phyloP scores from a whole-genome alignment of 2,888 invertebrate species.

The Frankliniella fusca region DNA sequence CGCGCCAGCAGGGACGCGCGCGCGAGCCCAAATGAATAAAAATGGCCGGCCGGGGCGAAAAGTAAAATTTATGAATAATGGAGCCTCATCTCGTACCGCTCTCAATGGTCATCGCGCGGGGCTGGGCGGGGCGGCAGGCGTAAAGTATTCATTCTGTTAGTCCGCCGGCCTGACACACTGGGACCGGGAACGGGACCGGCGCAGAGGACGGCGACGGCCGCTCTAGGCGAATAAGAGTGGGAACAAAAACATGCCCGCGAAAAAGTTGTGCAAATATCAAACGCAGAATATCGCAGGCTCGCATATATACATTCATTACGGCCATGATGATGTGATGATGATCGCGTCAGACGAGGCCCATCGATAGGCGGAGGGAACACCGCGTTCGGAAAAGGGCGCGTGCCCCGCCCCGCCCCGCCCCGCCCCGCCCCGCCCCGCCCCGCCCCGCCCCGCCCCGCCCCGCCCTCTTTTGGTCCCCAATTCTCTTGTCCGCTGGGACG shows the following conservation, averaged over 20 bases:
- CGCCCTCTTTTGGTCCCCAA: too few species aligned
- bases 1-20: too few species aligned
- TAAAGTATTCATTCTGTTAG: background rate
- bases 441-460: too few species aligned
- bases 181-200: background rate
- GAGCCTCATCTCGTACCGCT: background rate
- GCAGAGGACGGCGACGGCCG: too few species aligned
- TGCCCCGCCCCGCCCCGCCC: too few species aligned
- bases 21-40: too few species aligned
- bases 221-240: too few species aligned
- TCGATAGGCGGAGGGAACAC: too few species aligned
- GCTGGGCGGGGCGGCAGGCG: background rate
- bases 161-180: background rate
- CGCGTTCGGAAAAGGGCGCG: too few species aligned
- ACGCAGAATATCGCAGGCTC: background rate
- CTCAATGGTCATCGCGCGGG: constrained; percentile 7
- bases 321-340: too few species aligned
- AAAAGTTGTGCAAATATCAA: background rate
- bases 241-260: background rate
- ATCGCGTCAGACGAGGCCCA: too few species aligned
- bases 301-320: background rate
- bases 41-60: background rate
- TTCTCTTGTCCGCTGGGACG: background rate
- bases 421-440: too few species aligned
- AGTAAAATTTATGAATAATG: constrained; percentile 13